Conservation (phyloP, 1,140 invertebrate species). For the Neotoxoptera formosana region DNA sequence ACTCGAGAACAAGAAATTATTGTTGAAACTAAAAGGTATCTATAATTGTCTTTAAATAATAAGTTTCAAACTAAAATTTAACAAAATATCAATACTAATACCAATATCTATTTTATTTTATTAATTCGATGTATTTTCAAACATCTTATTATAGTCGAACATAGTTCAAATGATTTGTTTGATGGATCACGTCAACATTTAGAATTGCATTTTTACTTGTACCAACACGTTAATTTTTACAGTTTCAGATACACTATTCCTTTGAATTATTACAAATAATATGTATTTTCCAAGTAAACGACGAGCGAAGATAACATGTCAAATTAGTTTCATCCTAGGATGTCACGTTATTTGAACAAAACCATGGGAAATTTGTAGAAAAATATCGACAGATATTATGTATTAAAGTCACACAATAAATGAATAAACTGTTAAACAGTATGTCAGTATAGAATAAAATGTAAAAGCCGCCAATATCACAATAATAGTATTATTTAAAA, state of each 20-base stretch:
- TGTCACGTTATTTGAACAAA: neutral
- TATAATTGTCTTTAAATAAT: neutral
- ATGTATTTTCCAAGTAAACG: neutral
- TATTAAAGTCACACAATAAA: neutral
- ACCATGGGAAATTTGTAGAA: neutral
- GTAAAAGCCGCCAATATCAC: too few species aligned
- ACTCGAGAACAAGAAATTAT: neutral
- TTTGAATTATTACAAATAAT: neutral
- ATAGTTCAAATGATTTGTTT: neutral
- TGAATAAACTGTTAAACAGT: neutral
- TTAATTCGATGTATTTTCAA: neutral
- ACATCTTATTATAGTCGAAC: neutral
- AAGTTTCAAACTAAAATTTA: neutral
- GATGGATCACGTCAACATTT: neutral
- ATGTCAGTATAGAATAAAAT: too few species aligned
- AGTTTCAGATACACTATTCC: neutral
- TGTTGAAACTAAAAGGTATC: neutral
- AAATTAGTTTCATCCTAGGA: neutral
- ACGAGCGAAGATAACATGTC: neutral
- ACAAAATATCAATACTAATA: neutral
- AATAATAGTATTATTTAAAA: neutral
- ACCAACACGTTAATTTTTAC: neutral
- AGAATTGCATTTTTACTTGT: neutral
- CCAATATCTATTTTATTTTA: neutral
- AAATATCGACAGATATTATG: neutral